Evolutionary conservation across 2,113 vertebrate species (phyloP).

Genomic region (Hassar affinis): DNA sequence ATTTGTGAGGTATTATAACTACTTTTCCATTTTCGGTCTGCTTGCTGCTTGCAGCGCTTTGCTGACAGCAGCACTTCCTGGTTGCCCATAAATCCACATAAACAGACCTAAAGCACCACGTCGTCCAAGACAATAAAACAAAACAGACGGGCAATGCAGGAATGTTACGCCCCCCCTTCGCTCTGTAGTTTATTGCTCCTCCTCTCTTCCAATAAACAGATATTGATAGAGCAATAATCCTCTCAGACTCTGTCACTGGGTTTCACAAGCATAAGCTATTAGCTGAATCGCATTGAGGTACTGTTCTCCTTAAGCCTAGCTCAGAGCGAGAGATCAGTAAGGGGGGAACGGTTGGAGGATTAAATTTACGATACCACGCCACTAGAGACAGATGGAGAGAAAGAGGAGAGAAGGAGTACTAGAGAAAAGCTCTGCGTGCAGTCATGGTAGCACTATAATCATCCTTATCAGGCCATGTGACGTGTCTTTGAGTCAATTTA

Average conservation of each 20-base stretch:
- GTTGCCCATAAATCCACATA: constrained; percentile 45
- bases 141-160: background rate
- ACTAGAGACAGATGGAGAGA: constrained; percentile 13
- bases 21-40: constrained; percentile 11
- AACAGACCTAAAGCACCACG: constrained; percentile 37
- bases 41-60: background rate
- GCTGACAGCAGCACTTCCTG: constrained; percentile 34
- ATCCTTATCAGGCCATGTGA: background rate
- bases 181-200: constrained; percentile 30
- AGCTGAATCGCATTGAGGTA: constrained; percentile 24
- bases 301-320: constrained; percentile 31
- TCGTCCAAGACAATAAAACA: constrained; percentile 31
- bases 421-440: constrained; percentile 51
- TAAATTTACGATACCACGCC: constrained; percentile 6
- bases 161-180: background rate
- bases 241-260: constrained; percentile 23
- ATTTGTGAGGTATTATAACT: background rate
- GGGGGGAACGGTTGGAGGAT: background rate
- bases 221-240: constrained; percentile 45
- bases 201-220: constrained; percentile 44
- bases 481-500: background rate
- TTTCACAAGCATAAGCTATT: constrained; percentile 35
- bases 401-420: background rate
- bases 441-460: constrained; percentile 78
- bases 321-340: constrained; percentile 3